Evolutionary conservation across 2,888 invertebrate genomes (phyloP), one percentile per base, ranked within the genome.

Genomic region (Cephus rjabovi): DNA sequence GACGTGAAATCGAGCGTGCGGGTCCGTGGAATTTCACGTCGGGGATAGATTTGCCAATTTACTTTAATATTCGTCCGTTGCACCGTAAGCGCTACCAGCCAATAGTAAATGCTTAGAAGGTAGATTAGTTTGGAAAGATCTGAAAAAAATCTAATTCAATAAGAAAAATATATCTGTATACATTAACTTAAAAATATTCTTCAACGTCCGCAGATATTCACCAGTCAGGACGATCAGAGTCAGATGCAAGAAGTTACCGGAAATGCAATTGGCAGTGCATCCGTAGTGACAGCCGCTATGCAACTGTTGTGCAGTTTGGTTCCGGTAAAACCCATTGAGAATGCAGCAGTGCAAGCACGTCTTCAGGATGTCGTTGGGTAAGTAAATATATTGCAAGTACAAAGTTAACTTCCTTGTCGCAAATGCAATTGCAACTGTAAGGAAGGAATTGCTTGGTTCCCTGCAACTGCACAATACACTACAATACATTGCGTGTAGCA

Each of bases 311-410:
- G 93, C 79, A 90, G 92, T 35, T 91, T 94, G 79, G 89, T 94
- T 81, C 91, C 92, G 75, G 93, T 93, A 85, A 90, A 91, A 70
- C 91, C 92, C 68, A 91, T 92, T 82, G 92, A 92, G 76, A 92
- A 91, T 79, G 88, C 92, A 68, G 83, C 90, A 12, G 89, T 90
- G 75, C 91, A 91, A 79, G 86, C 89, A 79, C 91, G 94, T 73
- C 88, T 94, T 68, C 94, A 94, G 83, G 94, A 94, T 86, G 92
- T 94, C 77, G 92, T 93, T 73, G 94, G 94, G 94, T 94, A 89
- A 92, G 93, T 92, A 74, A 71, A 70, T 56, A 56, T 9, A 56
- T 23, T 56, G 40, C 23, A 56, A 23, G 23, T 23, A 56, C 40
- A 56, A 56, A 56, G 23, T 56, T 9, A 56, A 56, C 80, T 77